A percentile compares a stretch with the other conserved stretches of the same genome.
Conservation (phyloP, 2,113 vertebrate species). For the Nanorana parkeri region DNA sequence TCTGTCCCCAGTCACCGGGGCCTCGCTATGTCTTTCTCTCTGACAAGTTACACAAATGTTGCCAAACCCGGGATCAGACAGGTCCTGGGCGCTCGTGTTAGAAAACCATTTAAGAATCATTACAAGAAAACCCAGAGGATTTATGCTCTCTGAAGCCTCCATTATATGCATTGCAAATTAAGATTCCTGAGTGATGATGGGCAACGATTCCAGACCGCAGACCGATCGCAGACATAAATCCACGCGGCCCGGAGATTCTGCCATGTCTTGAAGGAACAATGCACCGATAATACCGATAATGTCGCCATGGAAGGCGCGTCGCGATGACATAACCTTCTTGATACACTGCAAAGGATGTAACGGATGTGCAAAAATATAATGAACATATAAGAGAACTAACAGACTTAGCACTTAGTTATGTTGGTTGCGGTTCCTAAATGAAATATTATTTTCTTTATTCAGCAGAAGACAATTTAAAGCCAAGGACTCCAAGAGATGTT, state of each 20-base stretch:
- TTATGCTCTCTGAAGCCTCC: slow-evolving; percentile 5
- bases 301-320: neutral
- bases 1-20: no score
- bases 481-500: no score
- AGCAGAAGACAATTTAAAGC: no score
- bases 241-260: neutral
- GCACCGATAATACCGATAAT: neutral
- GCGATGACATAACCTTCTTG: neutral
- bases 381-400: no score
- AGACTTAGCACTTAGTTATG: no score
- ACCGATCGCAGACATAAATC: slow-evolving; percentile 13
- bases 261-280: neutral
- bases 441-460: no score
- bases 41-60: neutral
- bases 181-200: slow-evolving; percentile 40
- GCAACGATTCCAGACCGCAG: slow-evolving; percentile 31
- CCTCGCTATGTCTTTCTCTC: no score
- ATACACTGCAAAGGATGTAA: no score
- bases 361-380: no score
- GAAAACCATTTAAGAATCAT: slow-evolving; percentile 43
- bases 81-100: slow-evolving; percentile 28
- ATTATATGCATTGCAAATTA: slow-evolving; percentile 38
- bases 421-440: no score
- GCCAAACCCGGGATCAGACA: slow-evolving; percentile 21
- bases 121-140: slow-evolving; percentile 2